These are phyloP conservation scores for Drosophila anomelani DNA, from an alignment of 2,888 invertebrate genomes.

Conservation along the genomic window DNA sequence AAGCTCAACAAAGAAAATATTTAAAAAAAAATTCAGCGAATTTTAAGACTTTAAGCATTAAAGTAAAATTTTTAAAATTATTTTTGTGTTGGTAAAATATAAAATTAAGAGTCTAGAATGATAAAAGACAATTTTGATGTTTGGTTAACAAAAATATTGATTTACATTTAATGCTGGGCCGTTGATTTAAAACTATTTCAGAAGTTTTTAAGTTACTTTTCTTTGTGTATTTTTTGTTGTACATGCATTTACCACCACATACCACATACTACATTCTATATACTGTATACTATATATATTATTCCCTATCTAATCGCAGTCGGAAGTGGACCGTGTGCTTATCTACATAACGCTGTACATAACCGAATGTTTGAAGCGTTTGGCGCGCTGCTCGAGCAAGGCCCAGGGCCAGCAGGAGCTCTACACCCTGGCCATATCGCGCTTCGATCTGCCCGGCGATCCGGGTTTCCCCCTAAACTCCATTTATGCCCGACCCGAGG, in stretches of 20 bases:
- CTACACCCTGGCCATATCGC: slow-evolving; percentile 96
- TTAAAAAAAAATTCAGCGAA: background rate
- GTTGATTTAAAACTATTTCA: too few relatives aligned
- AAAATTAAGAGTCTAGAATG: too few relatives aligned
- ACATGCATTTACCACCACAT: background rate
- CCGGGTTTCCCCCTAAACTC: slow-evolving; percentile 96
- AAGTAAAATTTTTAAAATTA: background rate
- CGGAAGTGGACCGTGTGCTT: slow-evolving; percentile 97
- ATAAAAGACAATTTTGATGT: too few relatives aligned
- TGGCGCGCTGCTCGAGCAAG: slow-evolving; percentile 95
- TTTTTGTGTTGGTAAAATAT: too few relatives aligned
- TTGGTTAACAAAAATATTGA: too few relatives aligned
- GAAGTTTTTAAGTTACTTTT: too few relatives aligned
- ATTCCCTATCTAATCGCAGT: slow-evolving; percentile 86
- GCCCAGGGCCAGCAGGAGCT: slow-evolving; percentile 96
- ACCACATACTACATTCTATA: background rate
- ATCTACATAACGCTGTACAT: slow-evolving; percentile 99
- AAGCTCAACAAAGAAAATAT: background rate
- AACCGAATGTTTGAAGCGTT: slow-evolving; percentile 97
- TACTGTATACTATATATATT: background rate
- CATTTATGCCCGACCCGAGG: slow-evolving; percentile 96
- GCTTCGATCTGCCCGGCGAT: slow-evolving; percentile 98
- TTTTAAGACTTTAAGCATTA: background rate
- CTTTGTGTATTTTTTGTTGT: background rate
- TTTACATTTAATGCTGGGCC: background rate